Evolutionary conservation across 1,140 invertebrate species (phyloP).

Genomic region (Drosophila rhopaloa): DNA sequence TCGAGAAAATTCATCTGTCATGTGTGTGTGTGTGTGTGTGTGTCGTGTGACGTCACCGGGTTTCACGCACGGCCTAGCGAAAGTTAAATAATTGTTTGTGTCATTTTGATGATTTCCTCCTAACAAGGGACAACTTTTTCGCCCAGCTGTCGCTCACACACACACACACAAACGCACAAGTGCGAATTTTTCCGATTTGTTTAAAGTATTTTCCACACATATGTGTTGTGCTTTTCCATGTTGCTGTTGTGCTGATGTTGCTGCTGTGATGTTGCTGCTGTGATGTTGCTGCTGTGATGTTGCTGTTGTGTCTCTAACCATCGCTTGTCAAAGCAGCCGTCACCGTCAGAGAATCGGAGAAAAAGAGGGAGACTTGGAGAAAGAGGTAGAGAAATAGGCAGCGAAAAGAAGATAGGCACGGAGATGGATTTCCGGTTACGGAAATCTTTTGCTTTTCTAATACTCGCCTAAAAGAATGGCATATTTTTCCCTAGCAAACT

Average conservation of each 20-base stretch:
- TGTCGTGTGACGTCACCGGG: conserved; percentile 58
- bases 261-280: conserved; percentile 50
- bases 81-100: conserved; percentile 83
- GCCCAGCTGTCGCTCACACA: conserved; percentile 61
- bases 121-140: conserved; percentile 74
- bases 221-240: conserved; percentile 39
- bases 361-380: conserved; percentile 1
- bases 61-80: conserved; percentile 71
- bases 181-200: conserved; percentile 65
- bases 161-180: conserved; percentile 41
- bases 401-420: neutral
- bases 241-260: neutral
- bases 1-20: conserved; percentile 43
- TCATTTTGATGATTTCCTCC: conserved; percentile 80
- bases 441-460: conserved; percentile 18
- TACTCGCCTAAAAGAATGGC: conserved; percentile 33
- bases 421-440: neutral
- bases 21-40: conserved; percentile 15
- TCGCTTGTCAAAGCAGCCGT: conserved; percentile 70
- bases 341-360: conserved; percentile 28
- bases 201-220: conserved; percentile 68
- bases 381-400: neutral
- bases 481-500: neutral
- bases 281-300: conserved; percentile 36
- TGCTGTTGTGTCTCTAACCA: conserved; percentile 55